A percentile compares a stretch with the other conserved stretches of the same genome.
Evolutionary conservation across 1,140 invertebrate species (phyloP).

Genomic region (Prorops nasuta): DNA sequence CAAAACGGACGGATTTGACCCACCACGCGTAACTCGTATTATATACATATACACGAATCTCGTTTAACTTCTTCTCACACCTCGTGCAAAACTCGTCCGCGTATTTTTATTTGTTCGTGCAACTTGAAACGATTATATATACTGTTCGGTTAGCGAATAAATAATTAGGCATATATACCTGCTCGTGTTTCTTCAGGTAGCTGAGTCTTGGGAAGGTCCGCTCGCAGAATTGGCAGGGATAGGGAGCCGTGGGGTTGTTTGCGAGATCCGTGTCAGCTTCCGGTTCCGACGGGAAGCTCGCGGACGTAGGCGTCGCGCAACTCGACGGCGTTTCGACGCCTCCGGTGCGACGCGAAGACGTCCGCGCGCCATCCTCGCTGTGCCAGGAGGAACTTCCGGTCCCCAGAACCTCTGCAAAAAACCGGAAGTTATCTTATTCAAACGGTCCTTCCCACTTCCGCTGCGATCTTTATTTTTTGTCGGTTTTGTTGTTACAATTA

Average conservation of each 20-base stretch:
- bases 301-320: slow-evolving; percentile 64
- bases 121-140: not conserved
- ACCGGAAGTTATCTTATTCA: too few relatives aligned
- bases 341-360: slow-evolving; percentile 60
- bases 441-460: too few relatives aligned
- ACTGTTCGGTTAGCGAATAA: too few relatives aligned
- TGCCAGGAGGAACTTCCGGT: slow-evolving; percentile 62
- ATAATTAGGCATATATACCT: slow-evolving; percentile 71
- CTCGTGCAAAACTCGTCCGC: too few relatives aligned
- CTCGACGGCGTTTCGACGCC: slow-evolving; percentile 59
- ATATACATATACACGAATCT: too few relatives aligned
- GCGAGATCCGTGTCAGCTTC: slow-evolving; percentile 47
- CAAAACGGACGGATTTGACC: slow-evolving; percentile 27
- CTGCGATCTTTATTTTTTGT: too few relatives aligned
- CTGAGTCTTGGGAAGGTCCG: slow-evolving; percentile 84
- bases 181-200: slow-evolving; percentile 89
- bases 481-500: too few relatives aligned
- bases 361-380: slow-evolving; percentile 61
- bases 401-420: slow-evolving; percentile 63
- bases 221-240: slow-evolving; percentile 88
- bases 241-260: slow-evolving; percentile 67
- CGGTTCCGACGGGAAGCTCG: slow-evolving; percentile 56
- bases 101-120: too few relatives aligned
- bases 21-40: slow-evolving; percentile 27
- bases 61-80: too few relatives aligned